Evolutionary conservation across 2,797 vertebrate genomes (phyloP), one percentile per base, ranked within the genome.

Genomic region (Nannoperca obscura): DNA sequence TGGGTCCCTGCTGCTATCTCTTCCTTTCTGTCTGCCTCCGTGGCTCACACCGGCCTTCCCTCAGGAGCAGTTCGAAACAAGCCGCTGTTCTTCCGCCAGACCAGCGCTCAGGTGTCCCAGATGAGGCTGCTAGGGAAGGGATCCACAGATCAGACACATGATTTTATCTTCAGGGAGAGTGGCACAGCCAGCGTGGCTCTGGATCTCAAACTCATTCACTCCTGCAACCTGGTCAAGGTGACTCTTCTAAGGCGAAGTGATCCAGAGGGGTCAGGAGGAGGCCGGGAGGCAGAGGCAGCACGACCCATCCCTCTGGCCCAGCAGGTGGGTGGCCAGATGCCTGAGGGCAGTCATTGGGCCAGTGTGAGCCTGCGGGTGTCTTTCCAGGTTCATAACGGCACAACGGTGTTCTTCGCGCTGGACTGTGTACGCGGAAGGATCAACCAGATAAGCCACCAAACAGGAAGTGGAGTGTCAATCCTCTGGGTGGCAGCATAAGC

Each of bases 171-270:
- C 89, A 91, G 90, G 40, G 94, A 96, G 80, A 94, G 92, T 1
- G 96, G 97, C 38, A 93, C 96, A 20, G 96, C 94, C 67, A 96
- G 91, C 5, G 34, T 97, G 66, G 93, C 95, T 9, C 93, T 98
- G 86, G 95, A 96, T 78, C 90, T 98, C 72, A 97, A 96, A 88
- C 92, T 97, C 64, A 98, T 98, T 80, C 96, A 97, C 79, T 98
- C 96, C 0, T 97, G 96, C 91, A 97, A 66, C 78, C 65, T 96
- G 78, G 83, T 98, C 53, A 96, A 96, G 89, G 91, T 97, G 61
- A 96, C 95, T 78, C 94, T 97, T 63, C 94, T 95, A 24, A 93
- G 72, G 55, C 86, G 89, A 84, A 78, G 44, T 20, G 68, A 86
- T 40, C 24, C 69, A 5, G 78, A 78, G 61, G 84, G 73, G 54